Conservation (phyloP, 2,888 invertebrate species). For the Neria commutata region DNA sequence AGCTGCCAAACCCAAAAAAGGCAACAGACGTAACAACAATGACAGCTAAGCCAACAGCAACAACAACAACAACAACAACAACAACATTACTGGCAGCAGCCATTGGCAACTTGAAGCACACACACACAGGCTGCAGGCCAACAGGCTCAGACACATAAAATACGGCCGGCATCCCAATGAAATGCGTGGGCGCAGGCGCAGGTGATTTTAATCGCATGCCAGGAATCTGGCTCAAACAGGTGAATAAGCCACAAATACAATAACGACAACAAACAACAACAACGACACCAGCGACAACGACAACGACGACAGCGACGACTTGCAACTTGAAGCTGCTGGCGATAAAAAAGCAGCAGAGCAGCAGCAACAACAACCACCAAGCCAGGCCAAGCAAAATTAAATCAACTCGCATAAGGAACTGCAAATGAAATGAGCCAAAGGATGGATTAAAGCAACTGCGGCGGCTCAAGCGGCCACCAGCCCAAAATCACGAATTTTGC, state of each 20-base stretch:
- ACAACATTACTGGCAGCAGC: slow-evolving; percentile 22
- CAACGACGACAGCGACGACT: slow-evolving; percentile 11
- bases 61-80: slow-evolving; percentile 33
- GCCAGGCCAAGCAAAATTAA: not conserved
- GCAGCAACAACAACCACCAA: not conserved
- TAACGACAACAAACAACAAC: no score
- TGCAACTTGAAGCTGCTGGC: slow-evolving; percentile 11
- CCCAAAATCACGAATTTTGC: slow-evolving; percentile 54
- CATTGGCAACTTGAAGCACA: slow-evolving; percentile 5
- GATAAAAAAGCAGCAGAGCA: slow-evolving; percentile 10
- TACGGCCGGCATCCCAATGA: not conserved
- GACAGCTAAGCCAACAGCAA: slow-evolving; percentile 38
- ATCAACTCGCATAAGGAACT: not conserved
- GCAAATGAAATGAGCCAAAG: slow-evolving; percentile 1
- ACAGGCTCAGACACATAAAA: not conserved
- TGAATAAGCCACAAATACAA: slow-evolving; percentile 44
- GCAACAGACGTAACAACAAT: slow-evolving; percentile 27
- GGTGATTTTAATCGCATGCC: slow-evolving; percentile 60
- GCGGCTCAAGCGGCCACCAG: no score
- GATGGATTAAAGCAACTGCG: slow-evolving; percentile 7
- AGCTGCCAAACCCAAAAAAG: slow-evolving; percentile 48
- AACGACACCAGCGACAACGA: slow-evolving; percentile 14
- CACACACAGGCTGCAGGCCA: slow-evolving; percentile 18
- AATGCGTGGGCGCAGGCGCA: slow-evolving; percentile 53
- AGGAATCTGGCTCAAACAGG: slow-evolving; percentile 59